Base-by-base conservation (phyloP, 2,888 invertebrate species). In the Limenitis camilla region DNA sequence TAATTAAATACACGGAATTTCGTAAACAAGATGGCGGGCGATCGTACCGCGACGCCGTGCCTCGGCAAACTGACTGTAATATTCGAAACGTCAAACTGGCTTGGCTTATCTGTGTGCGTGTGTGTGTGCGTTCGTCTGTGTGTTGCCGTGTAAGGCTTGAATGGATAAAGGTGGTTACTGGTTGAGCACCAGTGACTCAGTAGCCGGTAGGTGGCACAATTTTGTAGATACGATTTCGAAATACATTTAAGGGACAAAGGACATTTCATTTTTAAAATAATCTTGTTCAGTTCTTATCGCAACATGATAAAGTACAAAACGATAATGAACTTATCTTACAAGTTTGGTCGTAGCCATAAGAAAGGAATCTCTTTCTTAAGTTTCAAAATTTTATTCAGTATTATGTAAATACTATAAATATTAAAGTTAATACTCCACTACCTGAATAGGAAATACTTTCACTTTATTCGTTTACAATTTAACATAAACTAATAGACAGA, bases 81-180 rank as follows among this genome's bases (percentile, higher is more conserved):
- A 67, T 66, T 72, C 67, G 72, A 81, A 80, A 81, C 81, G 84
- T 82, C 84, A 85, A 86, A 85, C 85, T 78, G 74, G 84, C 80
- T 81, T 69, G 61, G 49, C 50, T 56, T 53, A 50, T 55, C 49
- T 54, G 54, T 61, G 59, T 63, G 64, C 62, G n/a, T n/a, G n/a
- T n/a, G n/a, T n/a, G n/a, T n/a, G 67, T 71, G 64, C 68, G 72
- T 74, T 71, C 55, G 60, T 58, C 56, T 60, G 61, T 54, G 53
- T 55, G 55, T 57, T 38, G 51, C 53, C 49, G 56, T 58, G 65
- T 61, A 62, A 81, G 81, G 80, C 81, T 80, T 81, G 78, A 81
- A 81, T 81, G 81, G 76, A 70, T 70, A 63, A 59, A 60, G 58
- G 57, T 56, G 59, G 55, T 59, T 52, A 53, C 19, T 55, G 55